phyloP scores from a whole-genome alignment of 1,140 invertebrate species.

The Parasteatoda tepidariorum region DNA sequence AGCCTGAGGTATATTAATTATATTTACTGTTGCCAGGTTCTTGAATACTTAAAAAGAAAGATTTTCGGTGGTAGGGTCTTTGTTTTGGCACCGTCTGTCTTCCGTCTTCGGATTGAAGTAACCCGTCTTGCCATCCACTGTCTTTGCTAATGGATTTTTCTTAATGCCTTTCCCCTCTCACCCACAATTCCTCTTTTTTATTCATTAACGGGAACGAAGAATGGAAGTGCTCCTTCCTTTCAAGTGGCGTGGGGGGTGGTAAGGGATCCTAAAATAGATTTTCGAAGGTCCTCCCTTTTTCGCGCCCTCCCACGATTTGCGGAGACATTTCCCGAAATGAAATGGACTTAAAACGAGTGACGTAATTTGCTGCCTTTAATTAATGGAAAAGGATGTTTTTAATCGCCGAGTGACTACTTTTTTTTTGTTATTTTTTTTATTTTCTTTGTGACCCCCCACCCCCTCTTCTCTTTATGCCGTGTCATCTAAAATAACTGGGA shows the following conservation, averaged over 20 bases:
- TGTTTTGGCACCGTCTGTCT: constrained; percentile 10
- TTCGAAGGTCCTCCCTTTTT: constrained; percentile 33
- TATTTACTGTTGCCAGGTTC: too few species aligned
- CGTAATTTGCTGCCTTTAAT: constrained; percentile 44
- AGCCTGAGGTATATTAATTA: too few species aligned
- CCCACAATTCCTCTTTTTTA: constrained; percentile 9
- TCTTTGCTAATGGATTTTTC: constrained; percentile 53
- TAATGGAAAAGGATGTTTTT: constrained; percentile 58
- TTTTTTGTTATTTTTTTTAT: constrained; percentile 21
- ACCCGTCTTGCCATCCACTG: constrained; percentile 1
- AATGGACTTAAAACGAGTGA: constrained; percentile 56
- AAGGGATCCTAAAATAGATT: constrained; percentile 50
- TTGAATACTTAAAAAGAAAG: background rate
- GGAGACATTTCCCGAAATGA: constrained; percentile 40
- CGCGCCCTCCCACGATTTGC: background rate
- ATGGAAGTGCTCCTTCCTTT: constrained; percentile 12
- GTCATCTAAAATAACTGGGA: too few species aligned
- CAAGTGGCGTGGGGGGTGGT: background rate
- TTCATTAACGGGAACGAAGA: constrained; percentile 28
- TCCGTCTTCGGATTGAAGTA: constrained; percentile 12
- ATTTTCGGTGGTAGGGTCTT: background rate
- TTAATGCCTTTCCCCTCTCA: constrained; percentile 28
- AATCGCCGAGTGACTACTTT: constrained; percentile 40
- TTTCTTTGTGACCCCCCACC: too few species aligned
- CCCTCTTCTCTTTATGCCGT: too few species aligned